phyloP scores from a whole-genome alignment of 1,140 invertebrate species.

The Aplysia californica region DNA sequence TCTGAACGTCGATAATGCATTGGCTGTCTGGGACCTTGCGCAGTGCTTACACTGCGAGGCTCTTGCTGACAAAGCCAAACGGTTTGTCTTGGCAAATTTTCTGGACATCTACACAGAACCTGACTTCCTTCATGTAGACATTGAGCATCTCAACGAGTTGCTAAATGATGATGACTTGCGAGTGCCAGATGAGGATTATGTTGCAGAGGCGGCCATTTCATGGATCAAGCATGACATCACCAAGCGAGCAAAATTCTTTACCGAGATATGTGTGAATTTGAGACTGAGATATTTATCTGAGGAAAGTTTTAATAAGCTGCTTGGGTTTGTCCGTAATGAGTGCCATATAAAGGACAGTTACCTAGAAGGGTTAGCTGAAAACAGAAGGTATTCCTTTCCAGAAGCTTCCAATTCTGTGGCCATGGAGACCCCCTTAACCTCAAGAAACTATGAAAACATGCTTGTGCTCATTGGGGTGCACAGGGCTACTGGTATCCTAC shows the following conservation, averaged over 20 bases:
- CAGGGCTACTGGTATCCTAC: constrained; percentile 33
- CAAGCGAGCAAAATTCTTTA: constrained; percentile 31
- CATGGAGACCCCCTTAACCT: constrained; percentile 21
- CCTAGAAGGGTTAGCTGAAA: constrained; percentile 23
- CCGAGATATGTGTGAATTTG: constrained; percentile 35
- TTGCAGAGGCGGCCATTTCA: constrained; percentile 37
- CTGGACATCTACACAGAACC: constrained; percentile 31
- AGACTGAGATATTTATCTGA: constrained; percentile 36
- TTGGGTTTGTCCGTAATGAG: constrained; percentile 23
- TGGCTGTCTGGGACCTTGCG: constrained; percentile 45
- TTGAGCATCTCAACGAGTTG: constrained; percentile 35
- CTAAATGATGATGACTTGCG: constrained; percentile 41
- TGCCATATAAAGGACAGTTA: constrained; percentile 23
- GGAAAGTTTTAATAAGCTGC: constrained; percentile 23
- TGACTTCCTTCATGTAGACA: constrained; percentile 41
- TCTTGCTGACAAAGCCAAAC: constrained; percentile 32
- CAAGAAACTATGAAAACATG: constrained; percentile 40
- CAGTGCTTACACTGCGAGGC: constrained; percentile 36
- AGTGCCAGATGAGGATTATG: constrained; percentile 40
- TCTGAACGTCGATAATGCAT: constrained; percentile 39
- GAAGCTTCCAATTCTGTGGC: constrained; percentile 16
- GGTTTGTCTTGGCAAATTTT: constrained; percentile 40
- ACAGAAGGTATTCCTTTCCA: constrained; percentile 15
- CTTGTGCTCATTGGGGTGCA: constrained; percentile 35
- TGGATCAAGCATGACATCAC: constrained; percentile 43